A percentile compares a stretch with the other conserved stretches of the same genome.
Evolutionary conservation across 2,113 vertebrate species (phyloP).

Genomic region (Condylura cristata): DNA sequence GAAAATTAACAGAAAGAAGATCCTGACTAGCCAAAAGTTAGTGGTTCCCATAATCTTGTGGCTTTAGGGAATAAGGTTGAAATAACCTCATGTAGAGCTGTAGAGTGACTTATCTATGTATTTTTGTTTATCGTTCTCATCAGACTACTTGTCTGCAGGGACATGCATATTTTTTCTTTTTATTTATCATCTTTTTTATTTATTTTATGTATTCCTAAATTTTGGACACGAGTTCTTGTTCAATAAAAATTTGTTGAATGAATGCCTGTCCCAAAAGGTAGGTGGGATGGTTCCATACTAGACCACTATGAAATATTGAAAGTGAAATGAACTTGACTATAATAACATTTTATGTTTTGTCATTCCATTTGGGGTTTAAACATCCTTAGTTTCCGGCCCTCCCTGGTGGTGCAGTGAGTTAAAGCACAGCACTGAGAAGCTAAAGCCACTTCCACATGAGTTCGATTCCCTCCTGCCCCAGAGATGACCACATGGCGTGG

Average conservation of each 20-base stretch:
- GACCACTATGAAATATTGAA: not conserved
- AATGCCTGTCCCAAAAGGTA: not conserved
- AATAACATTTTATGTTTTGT: not conserved
- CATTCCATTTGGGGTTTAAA: not conserved
- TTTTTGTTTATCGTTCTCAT: not conserved
- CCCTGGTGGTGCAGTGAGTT: no score
- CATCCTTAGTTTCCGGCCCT: not conserved
- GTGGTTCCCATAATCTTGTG: not conserved
- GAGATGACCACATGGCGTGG: no score
- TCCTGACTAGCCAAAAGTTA: not conserved
- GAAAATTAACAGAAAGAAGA: conserved; percentile 19
- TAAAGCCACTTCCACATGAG: no score
- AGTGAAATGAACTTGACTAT: not conserved
- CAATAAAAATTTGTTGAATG: conserved; percentile 2
- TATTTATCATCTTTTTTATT: no score
- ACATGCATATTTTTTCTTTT: not conserved
- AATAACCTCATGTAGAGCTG: not conserved
- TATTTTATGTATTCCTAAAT: not conserved
- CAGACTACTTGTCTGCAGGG: not conserved
- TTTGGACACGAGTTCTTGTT: not conserved
- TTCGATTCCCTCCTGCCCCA: no score
- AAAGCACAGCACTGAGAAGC: no score
- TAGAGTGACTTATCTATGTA: not conserved
- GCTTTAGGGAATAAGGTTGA: not conserved
- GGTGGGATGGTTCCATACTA: not conserved